Evolutionary conservation across 2,888 invertebrate genomes (phyloP), one percentile per base, ranked within the genome.

Genomic region (Theodoxus fluviatilis): DNA sequence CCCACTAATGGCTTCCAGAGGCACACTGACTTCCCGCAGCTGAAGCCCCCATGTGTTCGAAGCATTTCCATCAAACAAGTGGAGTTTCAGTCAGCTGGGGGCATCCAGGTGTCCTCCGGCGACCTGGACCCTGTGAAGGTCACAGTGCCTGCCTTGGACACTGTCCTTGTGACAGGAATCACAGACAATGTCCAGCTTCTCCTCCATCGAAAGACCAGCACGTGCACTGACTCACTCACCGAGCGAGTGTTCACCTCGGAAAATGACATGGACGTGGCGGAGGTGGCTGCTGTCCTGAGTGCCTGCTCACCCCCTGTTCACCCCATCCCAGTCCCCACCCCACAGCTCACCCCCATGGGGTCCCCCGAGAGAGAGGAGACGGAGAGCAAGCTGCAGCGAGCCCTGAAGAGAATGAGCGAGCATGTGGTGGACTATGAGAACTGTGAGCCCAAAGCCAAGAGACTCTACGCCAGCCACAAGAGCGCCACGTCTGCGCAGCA

Each of bases 101-200:
- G 78, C 31, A 80, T 79, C 0, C 76, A 76, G 72, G 80, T 81
- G 68, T 78, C 80, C 37, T 68, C 78, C 2, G 71, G 73, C 1
- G 80, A 81, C 15, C 70, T 79, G 15, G 73, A 75, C 22, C 79
- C 80, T 7, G 47, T 81, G 73, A 83, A 81, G 71, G 71, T 83
- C 35, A 80, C 80, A 28, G 77, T 83, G 67, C 81, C 83, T 1
- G 72, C 77, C 12, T 74, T 78, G 38, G 80, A 81, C 72, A 79
- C 81, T 18, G 70, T 83, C 43, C 75, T 83, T 35, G 71, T 83
- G 68, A 79, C 81, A 25, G 80, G 80, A 37, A 64, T 83, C 38
- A 76, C 75, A 35, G 75, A 79, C 18, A 78, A 77, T 70, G 74
- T 79, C 1, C 81, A 83, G 69, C 52, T 83, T 3, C 76, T 81